These are phyloP conservation scores for Epizoanthus illoricatus DNA, from an alignment of 92 coral and sea anemone genomes.

Conservation along the genomic window DNA sequence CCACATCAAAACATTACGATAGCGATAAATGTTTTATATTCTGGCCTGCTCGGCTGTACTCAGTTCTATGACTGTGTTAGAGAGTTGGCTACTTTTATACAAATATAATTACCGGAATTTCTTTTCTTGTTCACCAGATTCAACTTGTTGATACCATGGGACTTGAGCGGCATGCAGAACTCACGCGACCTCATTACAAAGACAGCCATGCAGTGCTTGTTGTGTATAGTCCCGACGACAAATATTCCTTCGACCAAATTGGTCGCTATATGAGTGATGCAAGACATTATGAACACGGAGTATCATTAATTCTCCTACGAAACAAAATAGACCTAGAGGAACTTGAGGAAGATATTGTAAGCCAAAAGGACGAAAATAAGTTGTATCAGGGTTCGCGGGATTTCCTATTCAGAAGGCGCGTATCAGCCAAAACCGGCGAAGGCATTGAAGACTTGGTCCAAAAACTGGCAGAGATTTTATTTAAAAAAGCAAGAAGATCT, in stretches of 20 bases:
- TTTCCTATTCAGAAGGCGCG: slow-evolving; percentile 45
- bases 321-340: slow-evolving; percentile 79
- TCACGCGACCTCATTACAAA: slow-evolving; percentile 73
- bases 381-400: slow-evolving; percentile 20
- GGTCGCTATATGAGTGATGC: slow-evolving; percentile 7
- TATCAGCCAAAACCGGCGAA: slow-evolving; percentile 76
- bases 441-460: slow-evolving; percentile 66
- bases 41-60: no score
- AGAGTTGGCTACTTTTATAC: no score
- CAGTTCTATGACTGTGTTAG: no score
- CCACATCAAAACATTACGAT: no score
- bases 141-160: slow-evolving; percentile 80
- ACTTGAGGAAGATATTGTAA: slow-evolving; percentile 41
- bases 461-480: slow-evolving; percentile 27
- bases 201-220: slow-evolving; percentile 70
- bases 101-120: not conserved
- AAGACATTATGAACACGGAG: slow-evolving; percentile 59
- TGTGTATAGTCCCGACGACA: slow-evolving; percentile 68
- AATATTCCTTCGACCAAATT: slow-evolving; percentile 45
- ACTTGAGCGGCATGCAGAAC: slow-evolving; percentile 58
- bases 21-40: no score
- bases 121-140: slow-evolving; percentile 49
- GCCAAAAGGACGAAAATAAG: slow-evolving; percentile 19
- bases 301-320: slow-evolving; percentile 56
- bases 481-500: not conserved